Percentiles rank a stretch among this genome's conserved stretches.
These are phyloP conservation scores for Morpho achilles DNA, from an alignment of 2,888 invertebrate genomes.

Conservation along the genomic window DNA sequence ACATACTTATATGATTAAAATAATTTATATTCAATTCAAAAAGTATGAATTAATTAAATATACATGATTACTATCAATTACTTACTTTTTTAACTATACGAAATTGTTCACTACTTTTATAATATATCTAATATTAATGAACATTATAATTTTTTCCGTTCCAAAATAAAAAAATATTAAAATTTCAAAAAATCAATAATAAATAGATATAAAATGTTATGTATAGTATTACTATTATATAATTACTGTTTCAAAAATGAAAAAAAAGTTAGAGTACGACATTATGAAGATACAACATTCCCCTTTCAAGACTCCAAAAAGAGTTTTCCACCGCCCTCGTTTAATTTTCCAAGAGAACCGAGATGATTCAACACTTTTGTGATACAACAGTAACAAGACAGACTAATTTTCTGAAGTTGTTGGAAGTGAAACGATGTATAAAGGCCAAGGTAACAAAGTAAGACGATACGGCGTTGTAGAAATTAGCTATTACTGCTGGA, in stretches of 20 bases:
- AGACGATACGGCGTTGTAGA: background rate
- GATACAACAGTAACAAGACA: slow-evolving; percentile 9
- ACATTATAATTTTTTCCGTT: no score
- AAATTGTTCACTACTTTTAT: no score
- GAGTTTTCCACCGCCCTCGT: background rate
- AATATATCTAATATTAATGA: no score
- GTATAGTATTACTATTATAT: no score
- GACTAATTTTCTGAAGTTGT: slow-evolving; percentile 9
- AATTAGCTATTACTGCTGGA: background rate
- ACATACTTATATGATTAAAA: no score
- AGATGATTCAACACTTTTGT: slow-evolving; percentile 13
- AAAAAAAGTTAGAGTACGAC: background rate
- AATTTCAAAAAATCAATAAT: no score
- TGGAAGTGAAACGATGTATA: slow-evolving; percentile 4
- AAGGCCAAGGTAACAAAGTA: slow-evolving; percentile 3
- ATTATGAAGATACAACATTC: background rate
- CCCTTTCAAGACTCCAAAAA: background rate
- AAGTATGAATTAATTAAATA: no score
- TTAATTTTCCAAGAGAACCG: slow-evolving; percentile 5
- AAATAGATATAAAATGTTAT: no score
- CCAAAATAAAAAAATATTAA: no score
- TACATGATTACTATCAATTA: no score
- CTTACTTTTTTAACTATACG: no score
- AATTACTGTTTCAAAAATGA: background rate
- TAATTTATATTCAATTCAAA: no score